Evolutionary conservation across 2,113 vertebrate genomes (phyloP).

Genomic region (Fukomys damarensis): DNA sequence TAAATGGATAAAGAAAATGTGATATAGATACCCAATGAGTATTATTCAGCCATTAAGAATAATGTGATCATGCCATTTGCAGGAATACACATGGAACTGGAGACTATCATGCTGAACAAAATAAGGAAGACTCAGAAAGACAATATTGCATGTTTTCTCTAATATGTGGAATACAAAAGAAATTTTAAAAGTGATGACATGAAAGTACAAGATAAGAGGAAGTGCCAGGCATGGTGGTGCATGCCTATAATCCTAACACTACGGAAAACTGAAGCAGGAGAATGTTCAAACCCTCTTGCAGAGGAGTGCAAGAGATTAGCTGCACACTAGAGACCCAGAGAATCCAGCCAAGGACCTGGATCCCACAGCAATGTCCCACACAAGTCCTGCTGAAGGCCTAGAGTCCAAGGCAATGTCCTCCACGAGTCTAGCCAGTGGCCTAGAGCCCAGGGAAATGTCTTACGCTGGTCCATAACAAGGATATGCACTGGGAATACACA

Average conservation of each 20-base stretch:
- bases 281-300: not conserved
- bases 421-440: no score
- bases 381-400: no score
- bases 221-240: not conserved
- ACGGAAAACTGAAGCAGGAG: not conserved
- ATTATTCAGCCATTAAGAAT: not conserved
- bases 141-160: not conserved
- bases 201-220: not conserved
- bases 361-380: no score
- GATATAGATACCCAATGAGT: not conserved
- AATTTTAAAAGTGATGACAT: not conserved
- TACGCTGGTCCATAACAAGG: no score
- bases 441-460: no score
- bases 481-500: no score
- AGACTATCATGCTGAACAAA: not conserved
- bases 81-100: not conserved
- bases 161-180: not conserved
- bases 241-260: not conserved
- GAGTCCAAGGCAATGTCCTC: no score
- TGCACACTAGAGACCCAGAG: no score
- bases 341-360: no score
- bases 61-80: not conserved
- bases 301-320: no score
- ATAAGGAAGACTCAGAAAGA: not conserved
- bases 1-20: not conserved